Percentiles rank a stretch among this genome's conserved stretches.
Evolutionary conservation across 2,797 vertebrate genomes (phyloP).

Genomic region (Centropyge bicolor): DNA sequence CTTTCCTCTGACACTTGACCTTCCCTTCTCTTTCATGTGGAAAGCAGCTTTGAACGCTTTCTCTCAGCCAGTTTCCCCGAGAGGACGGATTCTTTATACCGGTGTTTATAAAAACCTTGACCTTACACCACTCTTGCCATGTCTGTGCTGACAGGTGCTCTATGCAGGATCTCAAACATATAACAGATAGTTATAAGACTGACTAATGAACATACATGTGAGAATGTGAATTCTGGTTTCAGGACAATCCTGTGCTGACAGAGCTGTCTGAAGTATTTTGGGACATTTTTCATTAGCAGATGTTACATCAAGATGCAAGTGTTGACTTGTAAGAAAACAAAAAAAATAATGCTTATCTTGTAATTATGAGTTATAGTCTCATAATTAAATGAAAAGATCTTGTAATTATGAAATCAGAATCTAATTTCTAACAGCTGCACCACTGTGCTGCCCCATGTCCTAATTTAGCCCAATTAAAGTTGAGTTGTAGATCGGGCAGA

Average conservation of each 20-base stretch:
- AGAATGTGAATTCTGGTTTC: background rate
- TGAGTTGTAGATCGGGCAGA: too few species aligned
- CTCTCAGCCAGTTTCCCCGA: background rate
- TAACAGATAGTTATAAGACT: background rate
- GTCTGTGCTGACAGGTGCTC: background rate
- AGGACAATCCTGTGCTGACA: too few species aligned
- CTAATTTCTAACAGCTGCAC: too few species aligned
- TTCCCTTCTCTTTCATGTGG: conserved; percentile 42
- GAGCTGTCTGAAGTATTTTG: background rate
- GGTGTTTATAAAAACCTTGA: conserved; percentile 45
- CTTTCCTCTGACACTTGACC: conserved; percentile 48
- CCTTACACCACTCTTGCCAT: background rate
- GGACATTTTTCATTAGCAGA: too few species aligned
- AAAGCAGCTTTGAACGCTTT: conserved; percentile 36
- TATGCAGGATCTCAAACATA: conserved; percentile 11
- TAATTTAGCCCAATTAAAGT: too few species aligned
- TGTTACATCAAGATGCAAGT: too few species aligned
- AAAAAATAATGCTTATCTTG: too few species aligned
- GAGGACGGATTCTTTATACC: conserved; percentile 21
- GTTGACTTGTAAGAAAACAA: too few species aligned
- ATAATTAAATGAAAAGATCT: too few species aligned
- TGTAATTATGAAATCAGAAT: too few species aligned
- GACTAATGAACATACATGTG: background rate
- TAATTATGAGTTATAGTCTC: too few species aligned
- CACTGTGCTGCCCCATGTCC: too few species aligned